Conservation (phyloP, 2,888 invertebrate genomes). For the Lasioglossum malachurum region DNA sequence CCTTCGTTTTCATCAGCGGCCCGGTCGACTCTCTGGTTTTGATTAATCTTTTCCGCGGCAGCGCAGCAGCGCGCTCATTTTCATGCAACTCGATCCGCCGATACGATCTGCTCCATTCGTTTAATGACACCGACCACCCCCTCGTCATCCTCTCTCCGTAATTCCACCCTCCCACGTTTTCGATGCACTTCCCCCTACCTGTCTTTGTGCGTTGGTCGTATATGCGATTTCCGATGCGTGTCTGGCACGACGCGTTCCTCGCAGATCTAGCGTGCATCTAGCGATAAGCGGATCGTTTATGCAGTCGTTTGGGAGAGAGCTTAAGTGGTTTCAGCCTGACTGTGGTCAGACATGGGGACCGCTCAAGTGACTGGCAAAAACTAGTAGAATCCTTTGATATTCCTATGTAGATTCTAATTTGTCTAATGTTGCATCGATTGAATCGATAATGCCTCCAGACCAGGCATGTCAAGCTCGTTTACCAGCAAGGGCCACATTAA, state of each 20-base stretch:
- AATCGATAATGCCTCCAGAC: too few relatives aligned
- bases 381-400: neutral
- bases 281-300: neutral
- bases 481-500: too few relatives aligned
- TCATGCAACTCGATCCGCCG: constrained; percentile 4
- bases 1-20: constrained; percentile 32
- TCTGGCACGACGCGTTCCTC: neutral
- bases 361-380: neutral
- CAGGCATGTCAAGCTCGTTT: too few relatives aligned
- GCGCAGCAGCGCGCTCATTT: constrained; percentile 10
- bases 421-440: neutral
- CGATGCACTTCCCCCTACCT: neutral
- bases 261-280: neutral
- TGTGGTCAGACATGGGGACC: neutral
- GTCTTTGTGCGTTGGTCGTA: neutral
- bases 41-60: constrained; percentile 35
- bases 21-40: constrained; percentile 21
- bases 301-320: neutral
- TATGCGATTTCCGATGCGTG: neutral
- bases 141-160: neutral
- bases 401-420: neutral
- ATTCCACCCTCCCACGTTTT: neutral
- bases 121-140: constrained; percentile 13
- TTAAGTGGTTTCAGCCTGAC: neutral
- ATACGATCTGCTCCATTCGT: constrained; percentile 31